phyloP scores from a whole-genome alignment of 2,888 invertebrate genomes.

The Morpho helenor region DNA sequence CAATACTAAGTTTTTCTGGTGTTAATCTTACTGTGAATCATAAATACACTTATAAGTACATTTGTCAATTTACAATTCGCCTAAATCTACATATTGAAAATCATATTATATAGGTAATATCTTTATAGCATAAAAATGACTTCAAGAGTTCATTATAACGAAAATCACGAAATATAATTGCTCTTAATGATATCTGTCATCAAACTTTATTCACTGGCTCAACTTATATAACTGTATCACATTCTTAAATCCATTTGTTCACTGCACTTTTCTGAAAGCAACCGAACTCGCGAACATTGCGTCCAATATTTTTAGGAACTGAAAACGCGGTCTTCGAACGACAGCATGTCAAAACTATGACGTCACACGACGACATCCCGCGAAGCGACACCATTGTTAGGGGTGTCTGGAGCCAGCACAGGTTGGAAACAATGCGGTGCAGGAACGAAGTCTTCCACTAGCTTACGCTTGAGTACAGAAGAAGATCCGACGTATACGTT shows the following conservation, averaged over 20 bases:
- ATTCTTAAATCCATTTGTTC: conserved; percentile 38
- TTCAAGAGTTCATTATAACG: conserved; percentile 45
- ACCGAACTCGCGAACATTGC: conserved; percentile 37
- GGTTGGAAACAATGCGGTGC: conserved; percentile 78
- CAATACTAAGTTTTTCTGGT: conserved; percentile 72
- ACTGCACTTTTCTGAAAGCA: conserved; percentile 24
- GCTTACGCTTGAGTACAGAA: conserved; percentile 79
- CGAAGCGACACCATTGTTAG: conserved; percentile 59
- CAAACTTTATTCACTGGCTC: conserved; percentile 39
- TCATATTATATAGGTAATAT: conserved; percentile 45
- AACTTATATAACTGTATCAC: conserved; percentile 37
- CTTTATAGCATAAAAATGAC: conserved; percentile 59
- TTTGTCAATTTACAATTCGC: conserved; percentile 68
- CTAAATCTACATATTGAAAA: conserved; percentile 66
- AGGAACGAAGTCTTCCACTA: conserved; percentile 80
- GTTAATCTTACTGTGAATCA: conserved; percentile 77
- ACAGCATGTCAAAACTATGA: conserved; percentile 80
- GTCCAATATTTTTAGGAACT: conserved; percentile 74
- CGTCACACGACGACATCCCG: conserved; percentile 83
- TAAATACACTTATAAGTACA: conserved; percentile 74
- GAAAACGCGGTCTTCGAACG: conserved; percentile 75
- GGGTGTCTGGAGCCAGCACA: conserved; percentile 74
- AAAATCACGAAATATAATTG: conserved; percentile 22
- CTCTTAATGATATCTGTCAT: conserved; percentile 22
- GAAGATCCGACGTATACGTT: conserved; percentile 81